Conservation (phyloP, 2,888 invertebrate species). For the Machimus rusticus region DNA sequence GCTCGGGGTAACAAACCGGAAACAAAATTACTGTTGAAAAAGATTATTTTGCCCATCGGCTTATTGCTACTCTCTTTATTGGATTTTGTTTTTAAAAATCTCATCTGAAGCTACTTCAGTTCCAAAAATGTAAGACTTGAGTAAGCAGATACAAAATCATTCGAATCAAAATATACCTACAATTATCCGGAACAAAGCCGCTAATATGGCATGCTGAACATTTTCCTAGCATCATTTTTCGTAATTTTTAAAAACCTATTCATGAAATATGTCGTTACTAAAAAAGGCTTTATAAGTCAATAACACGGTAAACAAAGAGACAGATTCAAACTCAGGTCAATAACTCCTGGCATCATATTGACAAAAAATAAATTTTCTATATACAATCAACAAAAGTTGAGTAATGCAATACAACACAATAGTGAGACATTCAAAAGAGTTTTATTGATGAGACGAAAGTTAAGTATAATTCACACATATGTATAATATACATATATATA, state of each 20-base stretch:
- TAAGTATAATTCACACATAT: not conserved
- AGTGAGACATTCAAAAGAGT: not conserved
- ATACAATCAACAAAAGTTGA: not conserved
- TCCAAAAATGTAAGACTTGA: no score
- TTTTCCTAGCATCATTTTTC: not conserved
- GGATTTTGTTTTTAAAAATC: no score
- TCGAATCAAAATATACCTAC: no score
- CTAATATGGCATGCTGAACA: not conserved
- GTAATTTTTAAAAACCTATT: not conserved
- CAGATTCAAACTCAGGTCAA: no score
- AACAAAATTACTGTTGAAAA: no score
- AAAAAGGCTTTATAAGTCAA: not conserved
- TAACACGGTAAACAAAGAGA: no score
- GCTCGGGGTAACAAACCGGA: no score
- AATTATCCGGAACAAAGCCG: not conserved
- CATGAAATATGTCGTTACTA: not conserved
- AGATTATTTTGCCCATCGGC: no score
- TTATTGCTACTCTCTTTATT: no score
- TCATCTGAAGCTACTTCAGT: no score
- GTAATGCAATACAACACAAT: not conserved
- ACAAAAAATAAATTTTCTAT: not conserved
- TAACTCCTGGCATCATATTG: not conserved
- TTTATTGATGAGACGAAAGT: not conserved
- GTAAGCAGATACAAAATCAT: no score
- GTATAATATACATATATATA: not conserved